A percentile compares a stretch with the other conserved stretches of the same genome.
Evolutionary conservation across 2,113 vertebrate species (phyloP).

Genomic region (Antechinus flavipes): DNA sequence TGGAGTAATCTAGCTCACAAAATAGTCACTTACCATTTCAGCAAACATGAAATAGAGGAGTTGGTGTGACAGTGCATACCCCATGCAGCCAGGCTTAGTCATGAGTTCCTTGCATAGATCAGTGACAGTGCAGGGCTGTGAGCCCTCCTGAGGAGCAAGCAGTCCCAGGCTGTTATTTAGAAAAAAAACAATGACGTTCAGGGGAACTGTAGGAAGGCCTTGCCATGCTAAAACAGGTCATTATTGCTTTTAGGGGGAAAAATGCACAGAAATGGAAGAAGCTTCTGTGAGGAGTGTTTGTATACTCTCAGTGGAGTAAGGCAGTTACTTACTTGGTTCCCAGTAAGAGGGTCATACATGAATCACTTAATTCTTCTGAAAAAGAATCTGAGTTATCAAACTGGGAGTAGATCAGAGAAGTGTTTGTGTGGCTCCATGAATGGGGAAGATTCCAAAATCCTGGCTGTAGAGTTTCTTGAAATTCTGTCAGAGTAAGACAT

Average conservation of each 20-base stretch:
- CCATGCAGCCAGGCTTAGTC: conserved; percentile 85
- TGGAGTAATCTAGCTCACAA: background rate
- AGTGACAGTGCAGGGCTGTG: conserved; percentile 86
- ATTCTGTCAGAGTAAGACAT: conserved; percentile 79
- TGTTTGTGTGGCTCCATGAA: conserved; percentile 83
- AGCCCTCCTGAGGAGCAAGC: conserved; percentile 80
- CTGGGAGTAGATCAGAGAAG: conserved; percentile 82
- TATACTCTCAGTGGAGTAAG: background rate
- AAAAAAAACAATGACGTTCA: background rate
- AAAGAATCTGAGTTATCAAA: conserved; percentile 82
- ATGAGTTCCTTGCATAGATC: conserved; percentile 86
- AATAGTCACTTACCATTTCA: conserved; percentile 83
- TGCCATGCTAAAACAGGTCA: background rate
- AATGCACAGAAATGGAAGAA: background rate
- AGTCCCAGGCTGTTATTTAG: background rate
- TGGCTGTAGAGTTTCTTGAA: conserved; percentile 84
- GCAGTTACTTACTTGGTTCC: conserved; percentile 86
- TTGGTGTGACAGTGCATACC: conserved; percentile 91
- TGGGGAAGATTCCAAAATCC: conserved; percentile 87
- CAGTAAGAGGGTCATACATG: conserved; percentile 88
- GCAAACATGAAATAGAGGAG: conserved; percentile 92
- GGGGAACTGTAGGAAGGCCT: background rate
- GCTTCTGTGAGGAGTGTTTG: background rate
- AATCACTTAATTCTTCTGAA: conserved; percentile 87
- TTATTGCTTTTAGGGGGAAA: background rate